A percentile compares a stretch with the other conserved stretches of the same genome.
Conservation (phyloP, 2,888 invertebrate genomes). For the Tetranychus piercei region DNA sequence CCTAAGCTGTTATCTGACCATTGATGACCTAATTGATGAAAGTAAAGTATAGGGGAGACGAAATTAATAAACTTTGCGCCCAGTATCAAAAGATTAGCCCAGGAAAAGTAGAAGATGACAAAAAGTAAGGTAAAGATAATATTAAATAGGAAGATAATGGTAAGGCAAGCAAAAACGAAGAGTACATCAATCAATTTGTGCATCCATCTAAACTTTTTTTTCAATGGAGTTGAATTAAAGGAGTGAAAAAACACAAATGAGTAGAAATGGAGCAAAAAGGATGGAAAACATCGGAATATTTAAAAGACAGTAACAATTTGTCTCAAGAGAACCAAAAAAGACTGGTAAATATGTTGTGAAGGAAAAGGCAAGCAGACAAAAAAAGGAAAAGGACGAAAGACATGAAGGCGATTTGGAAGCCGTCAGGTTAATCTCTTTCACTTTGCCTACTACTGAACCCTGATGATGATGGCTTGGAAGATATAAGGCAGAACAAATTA, state of each 20-base stretch:
- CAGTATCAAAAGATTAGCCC: too few relatives aligned
- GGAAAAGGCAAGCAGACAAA: neutral
- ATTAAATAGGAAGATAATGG: neutral
- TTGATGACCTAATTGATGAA: neutral
- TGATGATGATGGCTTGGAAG: neutral
- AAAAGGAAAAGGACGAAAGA: neutral
- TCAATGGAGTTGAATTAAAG: neutral
- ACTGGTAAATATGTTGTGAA: neutral
- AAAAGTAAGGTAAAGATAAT: neutral
- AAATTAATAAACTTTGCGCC: neutral
- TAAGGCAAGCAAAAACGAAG: neutral
- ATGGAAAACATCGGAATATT: neutral
- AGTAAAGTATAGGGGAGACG: neutral
- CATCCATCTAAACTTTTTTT: neutral
- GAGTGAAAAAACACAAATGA: too few relatives aligned
- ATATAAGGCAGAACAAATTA: neutral
- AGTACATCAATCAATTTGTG: neutral
- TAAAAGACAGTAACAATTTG: neutral
- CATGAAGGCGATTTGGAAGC: neutral
- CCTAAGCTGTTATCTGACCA: neutral
- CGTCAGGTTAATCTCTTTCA: neutral
- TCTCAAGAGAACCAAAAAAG: neutral
- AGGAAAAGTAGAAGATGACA: neutral
- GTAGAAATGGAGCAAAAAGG: neutral
- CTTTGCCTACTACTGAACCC: neutral